Evolutionary conservation across 2,888 invertebrate genomes (phyloP), one percentile per base, ranked within the genome.

Genomic region (Thecocarcelia acutangulata): DNA sequence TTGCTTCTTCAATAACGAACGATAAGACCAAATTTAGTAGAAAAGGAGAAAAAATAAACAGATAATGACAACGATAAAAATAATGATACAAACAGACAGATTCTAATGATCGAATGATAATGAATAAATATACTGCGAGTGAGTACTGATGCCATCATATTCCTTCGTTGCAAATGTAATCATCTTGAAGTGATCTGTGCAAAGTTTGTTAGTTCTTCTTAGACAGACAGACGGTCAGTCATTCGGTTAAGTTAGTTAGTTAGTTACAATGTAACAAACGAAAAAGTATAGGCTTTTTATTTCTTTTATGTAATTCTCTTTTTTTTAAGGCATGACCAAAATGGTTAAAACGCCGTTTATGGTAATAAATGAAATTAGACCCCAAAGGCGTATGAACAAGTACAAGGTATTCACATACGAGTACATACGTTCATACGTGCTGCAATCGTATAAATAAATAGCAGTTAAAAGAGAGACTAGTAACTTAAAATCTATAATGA

Each of bases 331-430:
- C 87, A 86, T 88, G 87, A 85, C 87, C 87, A 87, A 87, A 87
- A 70, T 85, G 87, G 86, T 85, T 86, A 83, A 83, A 84, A 87
- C 85, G 85, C 88, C 88, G 84, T 88, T 87, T 89, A 89, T 87
- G 88, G 88, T 85, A 87, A 88, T 87, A 84, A 84, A 85, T 87
- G 86, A 88, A 88, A 87, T 88, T 88, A 85, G 86, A 87, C 85
- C 85, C 86, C 87, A 85, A 87, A 87, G 66, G 72, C 76, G 58
- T 61, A 80, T 63, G 40, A 61, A 74, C 74, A 73, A 77, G 72
- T 46, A 66, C 58, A 72, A 56, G 40, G 56, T 12, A 33, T 50
- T 33, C 17, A 28, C 17, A 42, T 50, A 52, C 40, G 3, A n/a
- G n/a, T 66, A 33, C 33, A 9, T 33, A 8, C 33, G 9, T 33